Evolutionary conservation across 2,113 vertebrate species (phyloP), one percentile per base, ranked within the genome.

Genomic region (Euleptes europaea): DNA sequence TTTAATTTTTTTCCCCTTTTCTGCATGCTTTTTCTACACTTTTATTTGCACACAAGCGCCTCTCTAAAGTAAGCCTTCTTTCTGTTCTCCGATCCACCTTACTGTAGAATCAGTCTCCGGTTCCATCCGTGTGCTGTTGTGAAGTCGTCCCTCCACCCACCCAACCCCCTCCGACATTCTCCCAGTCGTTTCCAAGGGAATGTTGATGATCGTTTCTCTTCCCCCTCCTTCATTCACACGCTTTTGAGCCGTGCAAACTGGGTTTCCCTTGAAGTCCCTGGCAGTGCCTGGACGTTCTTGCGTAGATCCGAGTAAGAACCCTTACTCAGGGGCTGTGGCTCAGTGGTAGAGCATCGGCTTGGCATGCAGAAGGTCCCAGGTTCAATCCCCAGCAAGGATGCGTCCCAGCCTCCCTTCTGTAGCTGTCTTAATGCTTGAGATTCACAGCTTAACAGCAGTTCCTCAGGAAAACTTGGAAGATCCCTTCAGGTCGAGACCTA

Each of bases 41-140:
- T n/a, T 23, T 7, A 21, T 35, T 14, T 65, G n/a, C 97, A 98
- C 98, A 98, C 97, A 98, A 98, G 97, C 97, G 97, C 97, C 98
- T 99, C 97, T 99, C 98, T 97, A 99, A 99, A 99, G 98, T 98
- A 99, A 98, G 98, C 97, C 94, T 97, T 96, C 97, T 97, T 97
- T 97, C 96, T 94, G 95, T 93, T 97, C 96, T 97, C 75, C 93
- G 91, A 87, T 91, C 94, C 73, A 89, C 89, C 92, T 92, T 63
- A 73, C 86, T 85, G 86, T 94, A 72, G 92, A 89, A 17, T 65
- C 94, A 93, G 89, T 78, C 38, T 89, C 90, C 91, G 91, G 75
- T 84, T 83, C 91, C 89, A 80, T 69, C 88, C 88, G 70, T 0
- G 14, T 83, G 89, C 88, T 71, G 7, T 88, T 80, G 87, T 92